These are phyloP conservation scores for Sarcophaga rosellei DNA, from an alignment of 2,888 invertebrate genomes.

Conservation along the genomic window DNA sequence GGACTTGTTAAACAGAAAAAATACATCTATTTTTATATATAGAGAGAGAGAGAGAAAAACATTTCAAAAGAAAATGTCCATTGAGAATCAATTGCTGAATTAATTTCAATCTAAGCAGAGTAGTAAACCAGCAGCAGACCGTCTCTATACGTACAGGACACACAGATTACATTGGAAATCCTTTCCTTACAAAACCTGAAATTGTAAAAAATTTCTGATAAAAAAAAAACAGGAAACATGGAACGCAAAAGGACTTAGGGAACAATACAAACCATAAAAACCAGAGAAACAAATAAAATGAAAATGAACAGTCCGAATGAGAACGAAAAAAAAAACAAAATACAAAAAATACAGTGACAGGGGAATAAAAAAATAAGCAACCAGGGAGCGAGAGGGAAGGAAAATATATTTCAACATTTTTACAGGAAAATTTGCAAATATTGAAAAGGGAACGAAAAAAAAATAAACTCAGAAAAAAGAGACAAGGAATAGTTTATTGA, in stretches of 20 bases:
- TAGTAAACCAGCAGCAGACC: conserved; percentile 14
- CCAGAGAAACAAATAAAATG: conserved; percentile 17
- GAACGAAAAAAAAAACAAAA: neutral
- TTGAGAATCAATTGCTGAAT: conserved; percentile 71
- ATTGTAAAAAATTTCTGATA: conserved; percentile 28
- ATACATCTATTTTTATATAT: conserved; percentile 17
- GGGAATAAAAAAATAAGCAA: conserved; percentile 49
- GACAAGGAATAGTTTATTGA: conserved; percentile 59
- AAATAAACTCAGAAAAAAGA: conserved; percentile 34
- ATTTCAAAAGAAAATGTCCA: conserved; percentile 55
- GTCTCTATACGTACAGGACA: neutral
- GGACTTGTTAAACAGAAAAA: conserved; percentile 52
- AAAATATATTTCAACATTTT: conserved; percentile 22
- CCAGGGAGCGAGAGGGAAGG: neutral
- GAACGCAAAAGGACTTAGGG: neutral
- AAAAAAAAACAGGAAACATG: conserved; percentile 22
- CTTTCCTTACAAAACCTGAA: conserved; percentile 40
- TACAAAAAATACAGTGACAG: neutral
- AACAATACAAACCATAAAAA: conserved; percentile 36
- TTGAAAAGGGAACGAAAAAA: conserved; percentile 3
- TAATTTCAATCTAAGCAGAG: conserved; percentile 70
- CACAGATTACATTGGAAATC: conserved; percentile 2
- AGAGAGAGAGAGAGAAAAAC: neutral
- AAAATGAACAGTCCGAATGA: conserved; percentile 55
- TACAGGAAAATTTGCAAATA: conserved; percentile 4